A percentile compares a stretch with the other conserved stretches of the same genome.
phyloP scores from a whole-genome alignment of 2,113 vertebrate genomes.

The Pycnonotus jocosus region DNA sequence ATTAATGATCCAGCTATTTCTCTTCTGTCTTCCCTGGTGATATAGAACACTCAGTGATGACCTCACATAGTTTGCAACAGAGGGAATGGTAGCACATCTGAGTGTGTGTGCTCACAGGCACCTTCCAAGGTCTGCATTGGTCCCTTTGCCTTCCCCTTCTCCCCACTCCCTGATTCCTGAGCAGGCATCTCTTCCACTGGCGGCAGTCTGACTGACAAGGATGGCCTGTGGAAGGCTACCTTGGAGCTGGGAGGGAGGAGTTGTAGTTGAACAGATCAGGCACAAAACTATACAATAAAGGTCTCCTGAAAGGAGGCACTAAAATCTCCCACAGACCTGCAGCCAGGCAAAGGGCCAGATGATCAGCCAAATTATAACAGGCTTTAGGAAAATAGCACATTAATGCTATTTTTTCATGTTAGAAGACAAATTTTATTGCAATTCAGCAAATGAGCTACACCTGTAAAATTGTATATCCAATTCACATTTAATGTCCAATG shows the following conservation, averaged over 20 bases:
- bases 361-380: not conserved
- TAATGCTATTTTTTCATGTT: constrained; percentile 40
- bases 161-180: not conserved
- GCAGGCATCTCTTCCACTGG: not conserved
- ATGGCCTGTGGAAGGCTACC: not conserved
- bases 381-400: constrained; percentile 42
- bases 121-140: not conserved
- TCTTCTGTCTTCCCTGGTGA: not conserved
- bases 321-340: not conserved
- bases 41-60: not conserved
- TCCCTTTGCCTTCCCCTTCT: not conserved
- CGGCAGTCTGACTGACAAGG: not conserved
- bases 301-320: not conserved
- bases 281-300: not conserved
- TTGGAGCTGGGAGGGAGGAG: not conserved
- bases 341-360: not conserved
- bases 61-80: not conserved
- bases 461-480: constrained; percentile 41
- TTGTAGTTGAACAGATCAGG: not conserved
- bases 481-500: constrained; percentile 45
- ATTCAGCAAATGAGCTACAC: constrained; percentile 52
- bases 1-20: not conserved
- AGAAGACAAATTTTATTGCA: constrained; percentile 63
- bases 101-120: not conserved
- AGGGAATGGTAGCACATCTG: not conserved